These are phyloP conservation scores for Ceratina calcarata DNA, from an alignment of 1,140 invertebrate species.

Conservation along the genomic window DNA sequence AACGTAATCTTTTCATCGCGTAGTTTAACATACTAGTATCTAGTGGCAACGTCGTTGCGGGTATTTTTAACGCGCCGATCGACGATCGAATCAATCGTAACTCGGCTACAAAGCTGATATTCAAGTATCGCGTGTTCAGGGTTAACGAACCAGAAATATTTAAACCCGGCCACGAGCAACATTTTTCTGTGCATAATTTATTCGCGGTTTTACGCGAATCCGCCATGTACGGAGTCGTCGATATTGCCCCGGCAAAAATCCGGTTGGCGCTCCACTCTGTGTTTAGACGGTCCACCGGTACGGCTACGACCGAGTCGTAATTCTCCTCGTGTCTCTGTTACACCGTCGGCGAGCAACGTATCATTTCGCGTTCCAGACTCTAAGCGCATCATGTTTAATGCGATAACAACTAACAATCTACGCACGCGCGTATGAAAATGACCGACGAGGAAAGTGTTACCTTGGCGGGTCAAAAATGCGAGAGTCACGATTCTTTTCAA, in stretches of 20 bases:
- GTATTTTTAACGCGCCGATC: neutral
- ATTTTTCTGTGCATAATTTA: conserved; percentile 39
- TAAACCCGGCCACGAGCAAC: neutral
- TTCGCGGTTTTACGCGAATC: conserved; percentile 29
- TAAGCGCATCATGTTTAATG: conserved; percentile 37
- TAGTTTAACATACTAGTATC: neutral
- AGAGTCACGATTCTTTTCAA: no score
- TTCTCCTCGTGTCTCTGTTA: conserved; percentile 31
- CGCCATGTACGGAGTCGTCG: conserved; percentile 4
- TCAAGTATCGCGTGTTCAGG: neutral
- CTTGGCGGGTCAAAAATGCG: neutral
- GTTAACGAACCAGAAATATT: conserved; percentile 31
- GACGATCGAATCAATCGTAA: neutral
- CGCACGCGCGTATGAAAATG: conserved; percentile 44
- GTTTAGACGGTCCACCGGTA: conserved; percentile 22
- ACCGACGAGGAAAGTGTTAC: conserved; percentile 21
- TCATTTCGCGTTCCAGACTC: conserved; percentile 34
- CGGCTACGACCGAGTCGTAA: conserved; percentile 12
- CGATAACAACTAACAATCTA: conserved; percentile 49
- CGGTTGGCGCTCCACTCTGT: conserved; percentile 24
- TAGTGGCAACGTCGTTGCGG: neutral
- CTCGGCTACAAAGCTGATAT: neutral
- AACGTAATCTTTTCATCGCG: neutral
- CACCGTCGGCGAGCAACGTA: conserved; percentile 23
- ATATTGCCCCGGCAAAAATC: conserved; percentile 22